These are phyloP conservation scores for Sturmia bella DNA, from an alignment of 2,888 invertebrate species.

Conservation along the genomic window DNA sequence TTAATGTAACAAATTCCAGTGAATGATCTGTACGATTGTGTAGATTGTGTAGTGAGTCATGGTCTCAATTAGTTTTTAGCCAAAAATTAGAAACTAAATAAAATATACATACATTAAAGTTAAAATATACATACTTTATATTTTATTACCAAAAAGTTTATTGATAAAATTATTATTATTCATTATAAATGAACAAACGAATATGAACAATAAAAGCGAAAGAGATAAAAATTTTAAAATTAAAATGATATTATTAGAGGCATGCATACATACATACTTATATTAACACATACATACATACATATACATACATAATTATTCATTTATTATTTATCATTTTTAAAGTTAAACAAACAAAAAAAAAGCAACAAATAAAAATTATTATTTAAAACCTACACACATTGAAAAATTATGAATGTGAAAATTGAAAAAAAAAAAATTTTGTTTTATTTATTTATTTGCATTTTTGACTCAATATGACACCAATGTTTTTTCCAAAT, in stretches of 20 bases:
- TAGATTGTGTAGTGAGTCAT: too few relatives aligned
- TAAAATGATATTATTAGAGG: constrained; percentile 26
- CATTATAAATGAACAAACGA: constrained; percentile 64
- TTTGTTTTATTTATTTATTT: constrained; percentile 69
- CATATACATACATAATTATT: constrained; percentile 47
- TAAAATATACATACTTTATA: constrained; percentile 35
- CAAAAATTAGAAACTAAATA: too few relatives aligned
- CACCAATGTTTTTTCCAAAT: too few relatives aligned
- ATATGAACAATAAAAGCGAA: constrained; percentile 24
- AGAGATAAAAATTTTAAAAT: constrained; percentile 37
- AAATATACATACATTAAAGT: constrained; percentile 8
- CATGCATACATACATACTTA: constrained; percentile 35
- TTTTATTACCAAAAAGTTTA: constrained; percentile 17
- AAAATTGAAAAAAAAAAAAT: constrained; percentile 52
- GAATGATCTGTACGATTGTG: too few relatives aligned
- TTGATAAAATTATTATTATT: constrained; percentile 60
- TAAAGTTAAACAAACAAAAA: constrained; percentile 43
- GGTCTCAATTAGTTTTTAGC: too few relatives aligned
- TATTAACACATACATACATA: constrained; percentile 10
- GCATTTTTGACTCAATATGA: neutral
- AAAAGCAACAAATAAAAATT: constrained; percentile 31
- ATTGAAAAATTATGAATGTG: constrained; percentile 64
- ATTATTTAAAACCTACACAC: constrained; percentile 67
- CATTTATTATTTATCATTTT: constrained; percentile 65
- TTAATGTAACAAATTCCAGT: too few relatives aligned